Percentiles rank a stretch among this genome's conserved stretches.
These are phyloP conservation scores for Falco novaeseelandiae DNA, from an alignment of 2,797 vertebrate species.

Conservation along the genomic window DNA sequence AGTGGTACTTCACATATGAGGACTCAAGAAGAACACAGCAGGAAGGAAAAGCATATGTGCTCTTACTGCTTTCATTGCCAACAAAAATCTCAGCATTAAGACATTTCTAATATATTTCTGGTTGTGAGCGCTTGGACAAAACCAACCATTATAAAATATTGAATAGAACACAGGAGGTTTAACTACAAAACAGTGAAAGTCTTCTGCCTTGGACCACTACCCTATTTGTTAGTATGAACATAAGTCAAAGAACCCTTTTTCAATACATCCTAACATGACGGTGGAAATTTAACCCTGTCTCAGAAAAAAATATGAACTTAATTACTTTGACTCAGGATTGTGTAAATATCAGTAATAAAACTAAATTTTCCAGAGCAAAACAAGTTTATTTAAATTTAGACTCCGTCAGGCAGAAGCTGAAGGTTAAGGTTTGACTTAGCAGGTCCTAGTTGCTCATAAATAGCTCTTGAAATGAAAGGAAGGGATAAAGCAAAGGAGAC, in stretches of 20 bases:
- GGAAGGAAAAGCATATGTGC: neutral
- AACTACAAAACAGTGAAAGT: neutral
- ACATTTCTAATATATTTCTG: neutral
- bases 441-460: neutral
- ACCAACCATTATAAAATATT: neutral
- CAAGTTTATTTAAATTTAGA: neutral
- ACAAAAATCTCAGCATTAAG: neutral
- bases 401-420: neutral
- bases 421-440: neutral
- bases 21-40: neutral
- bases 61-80: neutral
- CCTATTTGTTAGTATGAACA: neutral
- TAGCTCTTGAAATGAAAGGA: slow-evolving; percentile 6
- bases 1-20: neutral
- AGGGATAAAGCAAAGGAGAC: neutral
- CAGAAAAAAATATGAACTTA: neutral
- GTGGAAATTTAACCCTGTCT: neutral
- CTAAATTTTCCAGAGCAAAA: neutral
- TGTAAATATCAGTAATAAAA: neutral
- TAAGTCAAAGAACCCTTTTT: neutral
- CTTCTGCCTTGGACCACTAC: neutral
- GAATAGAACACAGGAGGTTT: neutral
- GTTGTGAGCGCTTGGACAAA: neutral
- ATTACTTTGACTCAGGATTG: neutral
- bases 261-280: neutral